Evolutionary conservation across 1,140 invertebrate species (phyloP).

Genomic region (Drosophila littoralis): DNA sequence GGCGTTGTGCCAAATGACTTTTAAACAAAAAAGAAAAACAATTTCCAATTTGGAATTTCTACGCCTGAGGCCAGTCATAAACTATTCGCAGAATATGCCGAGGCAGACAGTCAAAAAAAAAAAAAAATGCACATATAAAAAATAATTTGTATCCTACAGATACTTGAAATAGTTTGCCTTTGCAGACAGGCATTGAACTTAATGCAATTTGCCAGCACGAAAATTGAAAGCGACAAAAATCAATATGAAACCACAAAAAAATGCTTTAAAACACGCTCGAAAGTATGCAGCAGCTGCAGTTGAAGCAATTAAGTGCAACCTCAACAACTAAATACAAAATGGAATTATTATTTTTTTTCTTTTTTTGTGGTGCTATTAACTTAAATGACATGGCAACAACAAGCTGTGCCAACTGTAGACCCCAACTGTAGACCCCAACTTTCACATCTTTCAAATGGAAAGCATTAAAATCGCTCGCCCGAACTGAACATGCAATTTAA

Average conservation of each 20-base stretch:
- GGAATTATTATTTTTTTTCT: conserved; percentile 8
- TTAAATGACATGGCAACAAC: conserved; percentile 37
- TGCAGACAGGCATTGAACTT: conserved; percentile 42
- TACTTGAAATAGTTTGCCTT: conserved; percentile 40
- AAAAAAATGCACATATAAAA: not conserved
- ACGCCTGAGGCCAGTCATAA: conserved; percentile 40
- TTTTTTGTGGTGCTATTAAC: conserved; percentile 20
- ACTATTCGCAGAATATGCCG: conserved; percentile 55
- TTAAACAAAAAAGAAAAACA: conserved; percentile 46
- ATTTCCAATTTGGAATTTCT: conserved; percentile 36
- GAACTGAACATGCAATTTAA: conserved; percentile 74
- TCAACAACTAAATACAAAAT: conserved; percentile 60
- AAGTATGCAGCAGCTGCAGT: conserved; percentile 31
- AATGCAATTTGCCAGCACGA: conserved; percentile 33
- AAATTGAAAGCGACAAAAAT: conserved; percentile 37
- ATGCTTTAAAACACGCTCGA: conserved; percentile 40
- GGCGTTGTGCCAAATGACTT: conserved; percentile 59
- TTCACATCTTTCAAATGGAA: conserved; percentile 51
- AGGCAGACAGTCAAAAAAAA: conserved; percentile 33
- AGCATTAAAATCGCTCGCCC: conserved; percentile 67
- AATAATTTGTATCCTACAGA: conserved; percentile 37
- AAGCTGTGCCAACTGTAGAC: conserved; percentile 2
- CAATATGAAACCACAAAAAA: conserved; percentile 27
- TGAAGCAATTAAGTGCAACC: conserved; percentile 39
- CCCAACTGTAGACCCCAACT: conserved; percentile 5